Percentiles rank a stretch among this genome's conserved stretches.
Evolutionary conservation across 2,888 invertebrate species (phyloP).

Genomic region (Phytoseiulus persimilis): DNA sequence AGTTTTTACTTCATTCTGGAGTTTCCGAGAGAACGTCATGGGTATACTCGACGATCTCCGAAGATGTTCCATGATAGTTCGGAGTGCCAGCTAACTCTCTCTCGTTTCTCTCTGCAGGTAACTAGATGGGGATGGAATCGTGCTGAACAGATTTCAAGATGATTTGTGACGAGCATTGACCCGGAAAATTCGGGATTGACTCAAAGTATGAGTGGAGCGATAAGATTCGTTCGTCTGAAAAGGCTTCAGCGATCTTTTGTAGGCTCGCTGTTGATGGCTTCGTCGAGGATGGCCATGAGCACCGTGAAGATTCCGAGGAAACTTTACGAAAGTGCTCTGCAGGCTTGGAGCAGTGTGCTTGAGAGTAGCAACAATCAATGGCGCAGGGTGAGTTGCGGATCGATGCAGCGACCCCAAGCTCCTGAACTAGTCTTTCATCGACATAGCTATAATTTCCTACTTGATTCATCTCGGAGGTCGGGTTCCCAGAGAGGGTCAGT

Average conservation of each 20-base stretch:
- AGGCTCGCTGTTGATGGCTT: background rate
- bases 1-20: too few relatives aligned
- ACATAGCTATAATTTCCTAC: too few relatives aligned
- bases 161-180: background rate
- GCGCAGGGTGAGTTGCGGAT: conserved; percentile 7
- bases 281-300: conserved; percentile 38
- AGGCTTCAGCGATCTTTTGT: conserved; percentile 11
- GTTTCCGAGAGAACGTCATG: too few relatives aligned
- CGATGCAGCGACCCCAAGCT: too few relatives aligned
- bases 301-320: conserved; percentile 40
- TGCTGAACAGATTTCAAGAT: background rate
- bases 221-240: conserved; percentile 28
- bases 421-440: too few relatives aligned
- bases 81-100: too few relatives aligned
- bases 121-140: background rate
- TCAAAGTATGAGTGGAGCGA: background rate
- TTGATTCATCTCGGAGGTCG: too few relatives aligned
- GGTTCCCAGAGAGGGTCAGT: too few relatives aligned
- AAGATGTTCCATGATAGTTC: too few relatives aligned
- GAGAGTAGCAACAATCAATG: conserved; percentile 19
- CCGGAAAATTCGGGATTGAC: background rate
- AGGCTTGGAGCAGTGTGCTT: conserved; percentile 15
- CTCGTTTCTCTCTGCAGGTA: background rate
- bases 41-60: too few relatives aligned
- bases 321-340: conserved; percentile 27